phyloP scores from a whole-genome alignment of 2,888 invertebrate species.

The Drosophila multiciliata region DNA sequence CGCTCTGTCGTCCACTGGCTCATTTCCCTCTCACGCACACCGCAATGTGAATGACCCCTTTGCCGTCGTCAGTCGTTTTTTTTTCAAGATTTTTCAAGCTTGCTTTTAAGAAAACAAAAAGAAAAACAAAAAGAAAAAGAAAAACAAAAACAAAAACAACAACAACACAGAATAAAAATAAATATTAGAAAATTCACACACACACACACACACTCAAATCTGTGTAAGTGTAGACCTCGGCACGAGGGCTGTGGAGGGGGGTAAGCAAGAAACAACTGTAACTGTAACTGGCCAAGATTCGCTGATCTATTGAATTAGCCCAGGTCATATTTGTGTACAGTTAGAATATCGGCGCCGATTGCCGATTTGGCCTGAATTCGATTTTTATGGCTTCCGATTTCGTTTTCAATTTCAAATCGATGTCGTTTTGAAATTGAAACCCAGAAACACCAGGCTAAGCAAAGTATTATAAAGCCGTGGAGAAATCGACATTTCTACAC shows the following conservation, averaged over 20 bases:
- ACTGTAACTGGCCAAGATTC: slow-evolving; percentile 2
- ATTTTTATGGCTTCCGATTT: slow-evolving; percentile 11
- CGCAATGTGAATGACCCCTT: slow-evolving; percentile 69
- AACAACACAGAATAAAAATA: neutral
- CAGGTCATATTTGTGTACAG: neutral
- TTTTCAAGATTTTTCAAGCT: slow-evolving; percentile 46
- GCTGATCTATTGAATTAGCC: slow-evolving; percentile 13
- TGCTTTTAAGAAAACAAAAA: neutral
- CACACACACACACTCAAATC: neutral
- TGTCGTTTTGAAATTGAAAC: slow-evolving; percentile 5
- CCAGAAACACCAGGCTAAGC: slow-evolving; percentile 1
- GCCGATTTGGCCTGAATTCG: slow-evolving; percentile 3
- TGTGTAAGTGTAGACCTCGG: neutral
- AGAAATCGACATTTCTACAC: neutral
- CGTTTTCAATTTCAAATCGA: slow-evolving; percentile 16
- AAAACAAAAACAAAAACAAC: neutral
- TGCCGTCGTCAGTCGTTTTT: slow-evolving; percentile 29
- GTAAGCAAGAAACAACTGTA: neutral
- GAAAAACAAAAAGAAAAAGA: too few species aligned
- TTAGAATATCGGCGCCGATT: slow-evolving; percentile 7
- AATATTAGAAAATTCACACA: slow-evolving; percentile 20
- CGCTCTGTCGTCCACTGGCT: neutral
- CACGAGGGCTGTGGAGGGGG: too few species aligned
- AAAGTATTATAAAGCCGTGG: neutral
- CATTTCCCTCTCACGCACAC: slow-evolving; percentile 26